Base-by-base conservation (phyloP, 2,113 vertebrate species). In the Erythrolamprus reginae region DNA sequence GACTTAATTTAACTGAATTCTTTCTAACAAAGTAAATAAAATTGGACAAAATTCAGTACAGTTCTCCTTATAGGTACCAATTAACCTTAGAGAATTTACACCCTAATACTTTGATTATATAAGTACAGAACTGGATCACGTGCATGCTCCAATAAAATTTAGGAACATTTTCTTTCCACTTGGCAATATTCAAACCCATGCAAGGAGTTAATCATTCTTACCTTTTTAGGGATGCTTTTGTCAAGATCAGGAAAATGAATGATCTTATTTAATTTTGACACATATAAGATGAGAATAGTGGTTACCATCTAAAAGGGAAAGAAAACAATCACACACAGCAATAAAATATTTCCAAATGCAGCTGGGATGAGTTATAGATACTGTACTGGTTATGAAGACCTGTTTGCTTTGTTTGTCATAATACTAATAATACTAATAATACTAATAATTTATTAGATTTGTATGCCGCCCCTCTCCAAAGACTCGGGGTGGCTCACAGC, bases 231-330 rank as follows among this genome's bases (percentile, higher is more conserved):
- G 90, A 97, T 97, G 90, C 92, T 96, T 94, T 92, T 97, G 92
- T 98, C 96, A 96, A 98, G 97, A 96, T 98, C 96, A 10, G 97
- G 97, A 26, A 98, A 98, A 19, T 97, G 94, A 92, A 98, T 96
- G 88, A 97, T 93, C 87, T 96, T 96, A 92, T 93, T 96, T 85
- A 96, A 87, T 93, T 98, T 98, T 92, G 96, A 97, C 45, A 97
- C 93, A 90, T 98, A 98, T 84, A 98, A 92, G 90, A 98, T 96
- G 93, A 98, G 93, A 93, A 98, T 95, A 89, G 97, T 97, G 88
- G 94, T 91, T 93, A 95, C 88, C 97, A 98, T 98, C 97, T 98
- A 94, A 93, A 95, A 94, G 47, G 92, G 88, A 95, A 65, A 89
- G 0, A 2, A 77, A 19, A 92, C 8, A 42, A 70, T 70, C 21